Evolutionary conservation across 2,113 vertebrate species (phyloP), one percentile per base, ranked within the genome.

Genomic region (Protobothrops flavoviridis): DNA sequence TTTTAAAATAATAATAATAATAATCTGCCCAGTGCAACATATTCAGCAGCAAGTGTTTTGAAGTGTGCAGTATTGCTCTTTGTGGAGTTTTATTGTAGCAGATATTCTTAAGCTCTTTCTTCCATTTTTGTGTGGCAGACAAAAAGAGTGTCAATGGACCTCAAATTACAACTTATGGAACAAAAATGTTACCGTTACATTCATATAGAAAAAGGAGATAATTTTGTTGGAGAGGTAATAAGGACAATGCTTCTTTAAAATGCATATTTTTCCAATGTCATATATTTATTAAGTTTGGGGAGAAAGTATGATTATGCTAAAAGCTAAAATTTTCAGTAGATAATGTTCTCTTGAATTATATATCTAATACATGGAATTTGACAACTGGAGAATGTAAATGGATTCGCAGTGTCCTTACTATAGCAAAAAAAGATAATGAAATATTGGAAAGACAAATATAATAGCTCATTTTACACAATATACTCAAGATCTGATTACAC

Each of bases 81-180:
- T 10, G 20, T 1, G 29, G 0, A 8, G 10, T 92, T 89, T 91
- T 74, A 0, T 89, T 91, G 24, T 43, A 91, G 69, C 57, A 4
- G 0, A n/a, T 33, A 1, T 0, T 0, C 0, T 0, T 21, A 3
- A 55, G 0, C 0, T 0, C 20, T 88, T 94, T 91, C 39, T 88
- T 15, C 61, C 85, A 12, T 3, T n/a, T 39, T 1, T 87, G 13
- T 87, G 94, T 88, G 39, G 17, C 61, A 55, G 52, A 48, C 10
- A 21, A 69, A 64, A 15, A n/a, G 64, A 15, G 29, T 69, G 29
- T 69, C 12, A 69, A 33, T 69, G 13, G 64, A 15, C 13, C 29
- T 17, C 64, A 69, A 33, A 69, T 69, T 33, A 69, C 64, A 69
- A 69, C 4, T n/a, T 69, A 33, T 69, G 29, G 29, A 69, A 69